Percentiles rank a stretch among this genome's conserved stretches.
Evolutionary conservation across 2,797 vertebrate species (phyloP).

Genomic region (Margarornis squamiger): DNA sequence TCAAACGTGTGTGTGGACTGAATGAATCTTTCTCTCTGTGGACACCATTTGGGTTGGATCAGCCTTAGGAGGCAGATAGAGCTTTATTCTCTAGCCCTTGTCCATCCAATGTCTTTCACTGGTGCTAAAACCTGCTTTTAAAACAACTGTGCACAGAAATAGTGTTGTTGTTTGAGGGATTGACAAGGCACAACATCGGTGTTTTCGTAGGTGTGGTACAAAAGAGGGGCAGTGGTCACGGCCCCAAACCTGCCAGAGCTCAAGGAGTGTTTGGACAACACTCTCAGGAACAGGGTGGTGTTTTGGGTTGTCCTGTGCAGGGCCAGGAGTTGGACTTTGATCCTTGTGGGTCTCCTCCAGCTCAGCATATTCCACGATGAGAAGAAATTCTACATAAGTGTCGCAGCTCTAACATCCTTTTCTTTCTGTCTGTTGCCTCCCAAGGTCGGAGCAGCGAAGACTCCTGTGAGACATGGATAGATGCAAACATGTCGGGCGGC

Average conservation of each 20-base stretch:
- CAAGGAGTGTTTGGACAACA: not conserved
- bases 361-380: not conserved
- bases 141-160: not conserved
- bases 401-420: not conserved
- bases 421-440: not conserved
- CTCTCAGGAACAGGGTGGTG: not conserved
- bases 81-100: not conserved
- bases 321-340: not conserved
- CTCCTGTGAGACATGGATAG: constrained; percentile 93
- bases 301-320: not conserved
- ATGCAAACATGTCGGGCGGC: constrained; percentile 97
- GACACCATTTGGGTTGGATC: not conserved
- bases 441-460: constrained; percentile 75
- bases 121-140: not conserved
- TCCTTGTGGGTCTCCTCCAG: not conserved
- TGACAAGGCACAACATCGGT: not conserved
- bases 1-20: not conserved
- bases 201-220: not conserved
- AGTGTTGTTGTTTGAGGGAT: not conserved
- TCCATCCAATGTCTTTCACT: not conserved
- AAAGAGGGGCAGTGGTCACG: not conserved
- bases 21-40: not conserved
- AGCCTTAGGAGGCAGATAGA: not conserved
- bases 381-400: not conserved
- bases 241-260: not conserved